Conservation (phyloP, 2,113 vertebrate genomes). For the Aptenodytes patagonicus region DNA sequence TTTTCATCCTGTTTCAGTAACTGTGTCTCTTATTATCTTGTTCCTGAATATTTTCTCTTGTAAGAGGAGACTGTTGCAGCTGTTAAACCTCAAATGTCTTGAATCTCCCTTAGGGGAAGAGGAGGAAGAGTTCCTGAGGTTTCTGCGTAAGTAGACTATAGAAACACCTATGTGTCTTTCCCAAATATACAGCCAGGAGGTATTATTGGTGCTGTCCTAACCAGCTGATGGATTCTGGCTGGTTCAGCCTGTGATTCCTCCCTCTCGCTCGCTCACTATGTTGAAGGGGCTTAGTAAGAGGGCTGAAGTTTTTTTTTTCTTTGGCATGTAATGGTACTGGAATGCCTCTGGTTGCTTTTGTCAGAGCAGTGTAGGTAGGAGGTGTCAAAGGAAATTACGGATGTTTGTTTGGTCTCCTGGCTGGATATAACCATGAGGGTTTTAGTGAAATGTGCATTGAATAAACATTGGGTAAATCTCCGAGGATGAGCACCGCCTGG, state of each 20-base stretch:
- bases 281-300: neutral
- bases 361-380: neutral
- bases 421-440: neutral
- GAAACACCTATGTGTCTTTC: neutral
- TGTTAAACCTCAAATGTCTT: slow-evolving; percentile 55
- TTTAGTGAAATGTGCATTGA: slow-evolving; percentile 47
- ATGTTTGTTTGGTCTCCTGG: slow-evolving; percentile 43
- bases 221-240: slow-evolving; percentile 1
- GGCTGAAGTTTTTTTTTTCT: neutral
- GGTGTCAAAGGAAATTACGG: slow-evolving; percentile 54
- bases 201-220: neutral
- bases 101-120: slow-evolving; percentile 44
- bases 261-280: rapidly evolving
- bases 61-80: slow-evolving; percentile 53
- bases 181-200: neutral
- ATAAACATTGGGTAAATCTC: slow-evolving; percentile 48
- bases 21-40: slow-evolving; percentile 54
- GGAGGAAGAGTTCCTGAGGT: slow-evolving; percentile 23
- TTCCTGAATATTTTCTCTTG: slow-evolving; percentile 49
- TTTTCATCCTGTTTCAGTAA: slow-evolving; percentile 54
- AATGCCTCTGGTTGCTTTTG: slow-evolving; percentile 17
- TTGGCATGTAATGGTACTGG: neutral
- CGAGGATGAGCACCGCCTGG: neutral
- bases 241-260: neutral
- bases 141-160: neutral